Conservation (phyloP, 2,888 invertebrate species). For the Hypercompe scribonia region DNA sequence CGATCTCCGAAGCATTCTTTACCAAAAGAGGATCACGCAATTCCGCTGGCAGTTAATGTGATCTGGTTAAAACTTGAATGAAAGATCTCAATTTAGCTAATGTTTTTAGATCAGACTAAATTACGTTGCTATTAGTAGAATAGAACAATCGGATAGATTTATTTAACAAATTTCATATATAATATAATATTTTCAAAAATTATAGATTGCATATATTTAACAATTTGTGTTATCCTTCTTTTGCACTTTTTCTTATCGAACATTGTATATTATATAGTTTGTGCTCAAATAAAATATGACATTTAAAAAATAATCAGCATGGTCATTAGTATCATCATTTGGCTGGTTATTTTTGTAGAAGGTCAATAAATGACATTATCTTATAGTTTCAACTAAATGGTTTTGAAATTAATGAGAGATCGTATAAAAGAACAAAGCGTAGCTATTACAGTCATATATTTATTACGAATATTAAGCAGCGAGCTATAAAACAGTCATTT, state of each 20-base stretch:
- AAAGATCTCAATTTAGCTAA: too few relatives aligned
- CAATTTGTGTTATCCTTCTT: neutral
- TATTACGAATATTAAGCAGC: neutral
- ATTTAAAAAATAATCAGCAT: neutral
- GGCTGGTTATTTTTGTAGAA: conserved; percentile 25
- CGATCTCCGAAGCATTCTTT: too few relatives aligned
- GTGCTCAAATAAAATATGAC: neutral
- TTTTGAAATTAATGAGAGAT: neutral
- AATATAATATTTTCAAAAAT: neutral
- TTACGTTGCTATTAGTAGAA: too few relatives aligned
- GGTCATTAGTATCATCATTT: conserved; percentile 30
- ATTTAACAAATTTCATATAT: neutral
- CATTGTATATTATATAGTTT: neutral
- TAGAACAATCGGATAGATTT: neutral
- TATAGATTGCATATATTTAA: neutral
- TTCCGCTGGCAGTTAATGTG: too few relatives aligned
- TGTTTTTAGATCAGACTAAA: too few relatives aligned
- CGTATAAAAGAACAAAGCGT: conserved; percentile 4
- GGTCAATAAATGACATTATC: conserved; percentile 22
- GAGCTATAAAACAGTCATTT: neutral
- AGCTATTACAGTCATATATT: neutral
- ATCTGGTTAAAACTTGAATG: too few relatives aligned
- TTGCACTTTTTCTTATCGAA: neutral
- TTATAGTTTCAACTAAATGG: neutral
- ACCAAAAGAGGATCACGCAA: too few relatives aligned